Evolutionary conservation across 2,113 vertebrate genomes (phyloP).

Genomic region (Ochotona curzoniae): DNA sequence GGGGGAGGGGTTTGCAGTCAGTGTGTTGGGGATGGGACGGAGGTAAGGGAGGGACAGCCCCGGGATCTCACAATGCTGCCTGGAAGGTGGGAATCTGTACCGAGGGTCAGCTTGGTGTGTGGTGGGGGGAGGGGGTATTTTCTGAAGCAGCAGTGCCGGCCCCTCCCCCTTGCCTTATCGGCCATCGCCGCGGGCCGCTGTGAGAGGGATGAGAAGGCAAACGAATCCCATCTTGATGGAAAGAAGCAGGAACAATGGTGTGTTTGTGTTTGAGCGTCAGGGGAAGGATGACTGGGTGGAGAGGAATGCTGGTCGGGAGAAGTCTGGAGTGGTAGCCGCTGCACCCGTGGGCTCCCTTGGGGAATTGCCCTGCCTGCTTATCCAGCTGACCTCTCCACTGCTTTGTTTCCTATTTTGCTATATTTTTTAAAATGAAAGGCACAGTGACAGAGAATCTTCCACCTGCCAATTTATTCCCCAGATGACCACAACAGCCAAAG

Average conservation of each 20-base stretch:
- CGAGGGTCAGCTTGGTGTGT: not conserved
- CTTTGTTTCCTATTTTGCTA: not conserved
- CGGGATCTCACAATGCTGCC: too few species aligned
- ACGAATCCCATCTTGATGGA: constrained; percentile 68
- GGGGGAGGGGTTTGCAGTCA: not conserved
- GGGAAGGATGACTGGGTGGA: constrained; percentile 29
- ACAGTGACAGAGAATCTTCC: too few species aligned
- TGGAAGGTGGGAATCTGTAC: not conserved
- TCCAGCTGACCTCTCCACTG: not conserved
- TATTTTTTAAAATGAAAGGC: not conserved
- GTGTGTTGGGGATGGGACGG: too few species aligned
- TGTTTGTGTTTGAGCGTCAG: constrained; percentile 64
- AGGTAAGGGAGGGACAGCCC: too few species aligned
- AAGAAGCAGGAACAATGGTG: constrained; percentile 61
- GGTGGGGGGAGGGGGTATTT: not conserved
- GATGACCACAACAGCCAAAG: too few species aligned
- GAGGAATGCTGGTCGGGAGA: constrained; percentile 49
- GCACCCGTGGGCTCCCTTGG: not conserved
- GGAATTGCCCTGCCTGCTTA: not conserved
- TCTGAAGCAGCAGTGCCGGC: not conserved
- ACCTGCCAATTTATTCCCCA: too few species aligned
- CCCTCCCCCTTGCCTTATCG: constrained; percentile 48
- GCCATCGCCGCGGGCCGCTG: not conserved
- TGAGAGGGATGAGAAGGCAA: constrained; percentile 56
- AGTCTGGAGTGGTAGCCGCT: not conserved